Evolutionary conservation across 1,140 invertebrate species (phyloP).

Genomic region (Platorchestia sp.): DNA sequence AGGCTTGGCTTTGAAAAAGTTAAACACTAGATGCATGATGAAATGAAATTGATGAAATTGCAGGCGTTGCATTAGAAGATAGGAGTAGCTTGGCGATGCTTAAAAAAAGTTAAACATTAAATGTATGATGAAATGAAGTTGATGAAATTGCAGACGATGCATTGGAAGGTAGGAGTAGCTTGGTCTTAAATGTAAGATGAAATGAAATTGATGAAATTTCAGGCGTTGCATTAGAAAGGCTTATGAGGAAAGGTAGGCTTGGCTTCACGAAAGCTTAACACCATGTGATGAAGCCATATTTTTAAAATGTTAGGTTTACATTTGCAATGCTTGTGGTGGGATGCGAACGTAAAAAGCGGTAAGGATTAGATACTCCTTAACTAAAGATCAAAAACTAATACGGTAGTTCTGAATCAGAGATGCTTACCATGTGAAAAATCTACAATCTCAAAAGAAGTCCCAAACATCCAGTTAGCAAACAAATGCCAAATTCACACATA

Average conservation of each 20-base stretch:
- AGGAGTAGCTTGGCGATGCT: background rate
- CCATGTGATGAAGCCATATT: too few relatives aligned
- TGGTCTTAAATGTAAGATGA: background rate
- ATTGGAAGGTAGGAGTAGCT: background rate
- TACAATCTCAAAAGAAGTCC: background rate
- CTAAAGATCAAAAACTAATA: background rate
- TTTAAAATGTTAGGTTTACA: too few relatives aligned
- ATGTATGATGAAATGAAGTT: background rate
- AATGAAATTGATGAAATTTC: background rate
- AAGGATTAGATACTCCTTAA: background rate
- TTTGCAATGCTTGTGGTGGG: too few relatives aligned
- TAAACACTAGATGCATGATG: background rate
- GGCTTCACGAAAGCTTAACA: too few relatives aligned
- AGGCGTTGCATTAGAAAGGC: background rate
- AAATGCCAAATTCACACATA: background rate
- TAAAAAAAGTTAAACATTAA: background rate
- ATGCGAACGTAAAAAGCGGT: too few relatives aligned
- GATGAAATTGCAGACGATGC: background rate
- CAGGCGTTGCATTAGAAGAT: background rate
- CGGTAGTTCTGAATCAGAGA: background rate
- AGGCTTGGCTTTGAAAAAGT: background rate
- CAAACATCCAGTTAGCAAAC: background rate
- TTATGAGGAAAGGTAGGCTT: too few relatives aligned
- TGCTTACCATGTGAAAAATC: background rate
- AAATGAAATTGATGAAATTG: background rate